These are phyloP conservation scores for Lapara coniferarum DNA, from an alignment of 2,888 invertebrate species.

Conservation along the genomic window DNA sequence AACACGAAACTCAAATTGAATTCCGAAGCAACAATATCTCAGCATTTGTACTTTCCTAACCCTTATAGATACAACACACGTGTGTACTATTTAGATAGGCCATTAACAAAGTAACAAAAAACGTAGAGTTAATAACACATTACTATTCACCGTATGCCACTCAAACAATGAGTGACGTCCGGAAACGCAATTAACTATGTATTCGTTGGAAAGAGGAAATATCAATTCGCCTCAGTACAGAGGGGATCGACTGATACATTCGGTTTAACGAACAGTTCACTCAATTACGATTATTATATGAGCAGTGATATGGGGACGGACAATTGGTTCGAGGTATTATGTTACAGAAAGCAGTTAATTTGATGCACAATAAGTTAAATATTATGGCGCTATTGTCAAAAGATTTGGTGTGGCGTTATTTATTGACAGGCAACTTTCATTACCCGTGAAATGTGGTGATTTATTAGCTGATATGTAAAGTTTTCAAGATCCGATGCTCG, in stretches of 20 bases:
- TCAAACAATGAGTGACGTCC: slow-evolving; percentile 68
- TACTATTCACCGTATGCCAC: slow-evolving; percentile 58
- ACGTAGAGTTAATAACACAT: slow-evolving; percentile 41
- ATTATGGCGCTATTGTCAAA: background rate
- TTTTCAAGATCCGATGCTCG: no score
- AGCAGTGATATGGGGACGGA: slow-evolving; percentile 38
- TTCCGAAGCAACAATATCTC: slow-evolving; percentile 11
- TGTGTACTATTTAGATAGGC: slow-evolving; percentile 26
- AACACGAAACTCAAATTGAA: background rate
- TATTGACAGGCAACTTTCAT: no score
- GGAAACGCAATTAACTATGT: slow-evolving; percentile 80
- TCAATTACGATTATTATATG: slow-evolving; percentile 62
- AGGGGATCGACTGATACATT: slow-evolving; percentile 64
- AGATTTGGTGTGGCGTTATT: background rate
- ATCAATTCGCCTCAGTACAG: slow-evolving; percentile 72
- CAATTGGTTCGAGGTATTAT: slow-evolving; percentile 16
- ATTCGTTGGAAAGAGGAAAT: slow-evolving; percentile 80
- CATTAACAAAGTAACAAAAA: slow-evolving; percentile 32
- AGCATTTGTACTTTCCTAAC: background rate
- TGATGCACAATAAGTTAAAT: slow-evolving; percentile 3
- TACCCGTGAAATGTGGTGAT: no score
- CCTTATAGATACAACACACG: slow-evolving; percentile 11
- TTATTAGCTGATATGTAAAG: no score
- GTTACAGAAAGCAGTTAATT: slow-evolving; percentile 10
- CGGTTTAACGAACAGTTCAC: slow-evolving; percentile 57